Evolutionary conservation across 2,113 vertebrate genomes (phyloP), one percentile per base, ranked within the genome.

Genomic region (Callaeas wilsoni): DNA sequence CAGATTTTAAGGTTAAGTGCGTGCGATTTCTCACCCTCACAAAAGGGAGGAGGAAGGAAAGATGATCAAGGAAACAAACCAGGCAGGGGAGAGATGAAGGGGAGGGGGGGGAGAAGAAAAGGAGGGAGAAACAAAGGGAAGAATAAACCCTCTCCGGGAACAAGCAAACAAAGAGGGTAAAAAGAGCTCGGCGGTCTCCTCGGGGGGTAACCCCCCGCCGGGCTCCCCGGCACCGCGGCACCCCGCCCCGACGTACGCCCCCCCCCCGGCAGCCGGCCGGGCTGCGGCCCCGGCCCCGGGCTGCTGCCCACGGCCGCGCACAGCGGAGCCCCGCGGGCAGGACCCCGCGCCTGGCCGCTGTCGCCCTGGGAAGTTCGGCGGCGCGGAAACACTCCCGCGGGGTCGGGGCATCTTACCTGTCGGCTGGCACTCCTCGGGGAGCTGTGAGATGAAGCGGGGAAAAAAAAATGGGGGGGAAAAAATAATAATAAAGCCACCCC

Each of bases 331-430:
- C 67, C n/a, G 53, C 74, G n/a, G 62, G 68, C 89, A 83, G 87
- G 53, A 90, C 83, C 77, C 46, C 46, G 53, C 64, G 29, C 46
- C 69, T 9, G 55, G 55, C 69, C 46, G 53, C 83, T 30, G 42
- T 8, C 49, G 53, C 92, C 78, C 60, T 8, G 69, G 80, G 64
- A 96, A 96, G 94, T 96, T 94, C 65, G 42, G 73, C 59, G n/a
- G 49, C 65, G 70, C 82, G 30, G 56, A 84, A 83, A 90, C 71
- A 49, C 44, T 63, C 60, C 52, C 47, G 74, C 65, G 57, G 73
- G 78, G 29, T 83, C 63, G 37, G 68, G 53, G 73, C 71, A 77
- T 55, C 96, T 98, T 98, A 98, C 98, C 98, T 98, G 97, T 68
- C 93, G 21, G 92, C 82, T 94, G 94, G 63, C 96, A 73, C 73